phyloP scores from a whole-genome alignment of 2,113 vertebrate genomes.

The Quiscalus mexicanus region DNA sequence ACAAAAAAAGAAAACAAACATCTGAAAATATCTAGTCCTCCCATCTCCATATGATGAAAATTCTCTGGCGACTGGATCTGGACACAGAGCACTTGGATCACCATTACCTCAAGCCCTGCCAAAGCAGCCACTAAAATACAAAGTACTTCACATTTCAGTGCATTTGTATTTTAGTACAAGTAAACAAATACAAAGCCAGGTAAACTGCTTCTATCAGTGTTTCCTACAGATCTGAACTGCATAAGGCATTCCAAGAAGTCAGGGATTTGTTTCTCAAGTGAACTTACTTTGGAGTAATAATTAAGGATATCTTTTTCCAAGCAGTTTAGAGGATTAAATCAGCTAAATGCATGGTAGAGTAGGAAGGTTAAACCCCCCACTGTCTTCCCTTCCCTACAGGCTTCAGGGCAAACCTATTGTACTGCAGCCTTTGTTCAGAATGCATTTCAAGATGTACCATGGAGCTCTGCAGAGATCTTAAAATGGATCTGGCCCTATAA shows the following conservation, averaged over 20 bases:
- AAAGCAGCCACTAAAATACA: background rate
- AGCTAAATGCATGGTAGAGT: background rate
- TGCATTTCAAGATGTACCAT: background rate
- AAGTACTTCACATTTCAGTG: background rate
- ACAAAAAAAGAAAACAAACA: background rate
- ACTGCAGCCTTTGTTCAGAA: background rate
- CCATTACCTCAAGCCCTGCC: background rate
- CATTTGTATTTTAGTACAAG: background rate
- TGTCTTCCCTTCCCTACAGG: background rate
- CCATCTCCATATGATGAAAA: background rate
- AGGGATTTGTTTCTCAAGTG: background rate
- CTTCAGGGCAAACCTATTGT: background rate
- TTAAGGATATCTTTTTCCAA: background rate
- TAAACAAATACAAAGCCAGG: background rate
- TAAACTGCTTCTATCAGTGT: background rate
- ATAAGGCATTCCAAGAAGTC: conserved; percentile 8
- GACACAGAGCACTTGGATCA: background rate
- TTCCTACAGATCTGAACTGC: background rate
- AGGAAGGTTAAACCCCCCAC: background rate
- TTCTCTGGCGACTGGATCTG: conserved; percentile 6
- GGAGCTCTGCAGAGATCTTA: background rate
- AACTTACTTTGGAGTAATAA: background rate
- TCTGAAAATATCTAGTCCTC: conserved; percentile 32
- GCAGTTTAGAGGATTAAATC: background rate
- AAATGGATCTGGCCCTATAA: background rate